Base-by-base conservation (phyloP, 2,888 invertebrate species). In the Lathronympha strigana region DNA sequence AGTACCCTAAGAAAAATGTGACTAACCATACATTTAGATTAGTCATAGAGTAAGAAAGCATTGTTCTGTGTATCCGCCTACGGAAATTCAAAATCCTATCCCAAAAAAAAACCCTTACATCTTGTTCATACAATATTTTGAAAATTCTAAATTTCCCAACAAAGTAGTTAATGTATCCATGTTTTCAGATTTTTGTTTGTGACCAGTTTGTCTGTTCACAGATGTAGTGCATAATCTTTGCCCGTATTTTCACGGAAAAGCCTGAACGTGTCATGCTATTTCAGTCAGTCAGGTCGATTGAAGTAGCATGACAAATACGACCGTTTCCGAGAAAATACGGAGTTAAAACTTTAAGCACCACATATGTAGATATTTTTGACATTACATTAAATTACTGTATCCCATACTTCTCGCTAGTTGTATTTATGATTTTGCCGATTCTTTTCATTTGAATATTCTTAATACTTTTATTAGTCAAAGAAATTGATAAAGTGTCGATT, bases 81-180 rank as follows among this genome's bases (percentile, higher is more conserved):
- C n/a, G 23, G 50, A 45, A 51, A 25, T 64, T 23, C 43, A 13
- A 64, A 66, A 43, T 31, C 60, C 45, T 43, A 21, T 36, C 45
- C 43, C 40, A 40, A 31, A 47, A 8, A 54, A 55, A 47, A 64
- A 23, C 19, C 64, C 64, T 64, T 64, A 60, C 64, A 64, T 64
- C 64, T 64, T 64, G 64, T 64, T 51, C 51, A 28, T n/a, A n/a
- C 1, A 51, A 15, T 31, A 25, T 19, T 45, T 9, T 8, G 43
- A 43, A n/a, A n/a, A n/a, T 3, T 23, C 9, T 19, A 31, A 11
- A 31, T 11, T 31, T 2, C 4, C 11, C 13, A 13, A 13, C 11
- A 13, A 33, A 33, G 31, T 31, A 2, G 13, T 13, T 13, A 33
- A 33, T 33, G 13, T 33, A 2, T 33, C 1, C 1, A 9, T 9